phyloP scores from a whole-genome alignment of 2,888 invertebrate species.

The Troides aeacus region DNA sequence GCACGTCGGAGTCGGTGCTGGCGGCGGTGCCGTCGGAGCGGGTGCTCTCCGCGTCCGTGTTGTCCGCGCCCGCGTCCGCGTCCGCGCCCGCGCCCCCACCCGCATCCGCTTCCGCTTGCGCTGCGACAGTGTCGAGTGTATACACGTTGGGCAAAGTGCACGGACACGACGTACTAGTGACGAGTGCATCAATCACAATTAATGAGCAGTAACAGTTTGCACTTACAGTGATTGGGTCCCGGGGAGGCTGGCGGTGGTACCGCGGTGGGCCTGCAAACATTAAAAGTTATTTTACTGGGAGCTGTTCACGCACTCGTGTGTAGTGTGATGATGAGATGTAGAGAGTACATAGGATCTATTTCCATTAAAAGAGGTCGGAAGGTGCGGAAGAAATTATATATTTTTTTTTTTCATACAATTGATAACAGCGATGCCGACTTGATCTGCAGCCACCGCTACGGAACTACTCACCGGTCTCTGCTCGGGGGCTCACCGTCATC shows the following conservation, averaged over 20 bases:
- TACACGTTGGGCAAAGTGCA: too few relatives aligned
- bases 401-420: too few relatives aligned
- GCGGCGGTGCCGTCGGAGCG: slow-evolving; percentile 78
- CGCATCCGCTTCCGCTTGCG: slow-evolving; percentile 48
- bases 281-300: neutral
- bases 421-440: too few relatives aligned
- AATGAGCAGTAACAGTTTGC: neutral
- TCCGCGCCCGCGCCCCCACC: slow-evolving; percentile 80
- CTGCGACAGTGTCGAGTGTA: slow-evolving; percentile 36
- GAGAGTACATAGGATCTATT: too few relatives aligned
- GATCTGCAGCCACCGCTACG: too few relatives aligned
- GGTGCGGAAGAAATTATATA: too few relatives aligned
- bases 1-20: slow-evolving; percentile 85
- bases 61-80: slow-evolving; percentile 46
- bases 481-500: neutral
- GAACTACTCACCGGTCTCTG: slow-evolving; percentile 15
- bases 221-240: slow-evolving; percentile 46
- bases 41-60: slow-evolving; percentile 87
- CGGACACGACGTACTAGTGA: too few relatives aligned
- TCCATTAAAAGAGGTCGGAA: too few relatives aligned
- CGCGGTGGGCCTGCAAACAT: slow-evolving; percentile 49
- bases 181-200: too few relatives aligned
- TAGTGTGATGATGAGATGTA: too few relatives aligned
- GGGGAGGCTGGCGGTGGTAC: slow-evolving; percentile 49
- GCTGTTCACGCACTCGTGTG: too few relatives aligned